phyloP scores from a whole-genome alignment of 1,140 invertebrate genomes.

The Mylabris phalerata region DNA sequence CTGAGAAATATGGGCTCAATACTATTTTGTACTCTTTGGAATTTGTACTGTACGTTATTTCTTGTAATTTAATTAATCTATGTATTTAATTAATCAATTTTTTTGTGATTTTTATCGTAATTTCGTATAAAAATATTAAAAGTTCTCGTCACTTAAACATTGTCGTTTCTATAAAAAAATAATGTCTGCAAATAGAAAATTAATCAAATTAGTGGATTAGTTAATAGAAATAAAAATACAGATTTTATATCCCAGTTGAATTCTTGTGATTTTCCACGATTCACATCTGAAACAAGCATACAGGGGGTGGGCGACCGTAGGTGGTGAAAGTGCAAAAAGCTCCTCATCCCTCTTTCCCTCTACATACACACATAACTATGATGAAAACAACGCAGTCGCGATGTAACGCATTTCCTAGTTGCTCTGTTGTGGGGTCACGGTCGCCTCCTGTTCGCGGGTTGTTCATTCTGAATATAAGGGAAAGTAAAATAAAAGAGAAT shows the following conservation, averaged over 20 bases:
- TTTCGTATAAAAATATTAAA: conserved; percentile 35
- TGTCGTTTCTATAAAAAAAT: conserved; percentile 37
- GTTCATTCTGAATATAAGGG: conserved; percentile 15
- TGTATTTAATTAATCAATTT: not conserved
- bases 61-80: not conserved
- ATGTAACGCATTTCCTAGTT: conserved; percentile 33
- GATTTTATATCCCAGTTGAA: not conserved
- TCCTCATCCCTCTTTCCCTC: too few relatives aligned
- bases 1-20: conserved; percentile 15
- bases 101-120: conserved; percentile 21
- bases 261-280: too few relatives aligned
- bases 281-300: too few relatives aligned
- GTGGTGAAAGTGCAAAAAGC: too few relatives aligned
- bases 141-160: conserved; percentile 30
- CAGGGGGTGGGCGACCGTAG: too few relatives aligned
- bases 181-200: conserved; percentile 37
- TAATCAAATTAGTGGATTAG: not conserved
- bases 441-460: conserved; percentile 18
- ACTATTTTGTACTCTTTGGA: conserved; percentile 37
- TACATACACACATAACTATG: too few relatives aligned
- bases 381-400: conserved; percentile 6
- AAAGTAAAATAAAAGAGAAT: conserved; percentile 10
- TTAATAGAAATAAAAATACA: conserved; percentile 1
- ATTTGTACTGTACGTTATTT: conserved; percentile 38
- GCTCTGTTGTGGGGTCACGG: conserved; percentile 24